A percentile compares a stretch with the other conserved stretches of the same genome.
Evolutionary conservation across 2,888 invertebrate genomes (phyloP).

Genomic region (Odontothrips loti): DNA sequence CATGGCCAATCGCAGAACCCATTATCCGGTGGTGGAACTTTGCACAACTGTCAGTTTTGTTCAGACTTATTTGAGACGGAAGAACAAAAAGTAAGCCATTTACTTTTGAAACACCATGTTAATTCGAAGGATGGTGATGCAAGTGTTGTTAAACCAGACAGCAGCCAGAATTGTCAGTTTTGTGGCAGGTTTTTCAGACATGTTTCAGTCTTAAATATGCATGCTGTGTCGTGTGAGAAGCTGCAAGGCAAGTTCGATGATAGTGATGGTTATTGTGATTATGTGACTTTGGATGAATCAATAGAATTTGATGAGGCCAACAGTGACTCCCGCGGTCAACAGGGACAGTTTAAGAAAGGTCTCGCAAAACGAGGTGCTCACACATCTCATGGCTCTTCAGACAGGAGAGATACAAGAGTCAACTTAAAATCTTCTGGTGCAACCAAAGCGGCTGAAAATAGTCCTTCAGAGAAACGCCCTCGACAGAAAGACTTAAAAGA

Average conservation of each 20-base stretch:
- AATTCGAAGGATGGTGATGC: not conserved
- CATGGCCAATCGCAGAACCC: not conserved
- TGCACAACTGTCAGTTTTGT: not conserved
- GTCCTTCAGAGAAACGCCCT: not conserved
- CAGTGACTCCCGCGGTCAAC: not conserved
- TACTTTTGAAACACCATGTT: not conserved
- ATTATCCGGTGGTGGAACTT: not conserved
- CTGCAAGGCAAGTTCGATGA: not conserved
- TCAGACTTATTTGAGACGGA: not conserved
- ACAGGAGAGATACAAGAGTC: not conserved
- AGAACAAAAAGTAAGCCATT: not conserved
- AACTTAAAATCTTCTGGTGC: not conserved
- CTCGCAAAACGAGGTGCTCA: not conserved
- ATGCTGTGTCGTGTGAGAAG: not conserved
- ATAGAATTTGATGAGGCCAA: not conserved
- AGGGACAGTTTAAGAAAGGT: not conserved
- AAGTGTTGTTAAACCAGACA: not conserved
- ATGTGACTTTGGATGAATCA: constrained; percentile 10
- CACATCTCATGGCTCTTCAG: not conserved
- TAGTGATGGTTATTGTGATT: not conserved
- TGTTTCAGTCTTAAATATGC: constrained; percentile 5
- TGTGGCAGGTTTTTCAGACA: constrained; percentile 7
- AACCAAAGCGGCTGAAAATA: not conserved
- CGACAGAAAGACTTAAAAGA: not conserved
- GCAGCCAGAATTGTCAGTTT: constrained; percentile 1